Conservation (phyloP, 1,140 invertebrate genomes). For the Ylistrum balloti region DNA sequence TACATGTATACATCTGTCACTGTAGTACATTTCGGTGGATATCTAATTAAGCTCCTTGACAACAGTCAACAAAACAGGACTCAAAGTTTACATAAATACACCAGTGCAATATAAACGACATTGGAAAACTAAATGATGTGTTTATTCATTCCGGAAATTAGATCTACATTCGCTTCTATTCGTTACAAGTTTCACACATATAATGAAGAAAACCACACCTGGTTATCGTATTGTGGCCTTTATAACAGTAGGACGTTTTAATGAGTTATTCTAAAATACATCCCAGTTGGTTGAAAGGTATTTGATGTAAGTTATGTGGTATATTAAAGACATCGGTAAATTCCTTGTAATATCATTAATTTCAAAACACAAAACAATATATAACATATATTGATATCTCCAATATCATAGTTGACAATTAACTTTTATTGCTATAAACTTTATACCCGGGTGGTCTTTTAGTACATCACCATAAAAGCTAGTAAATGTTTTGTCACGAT, state of each 20-base stretch:
- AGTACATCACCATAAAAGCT: too few species aligned
- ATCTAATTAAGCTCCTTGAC: not conserved
- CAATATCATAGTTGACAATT: too few species aligned
- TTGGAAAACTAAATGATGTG: not conserved
- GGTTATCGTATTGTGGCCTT: not conserved
- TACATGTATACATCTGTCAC: not conserved
- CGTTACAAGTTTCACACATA: not conserved
- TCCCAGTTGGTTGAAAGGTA: not conserved
- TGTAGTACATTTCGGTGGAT: not conserved
- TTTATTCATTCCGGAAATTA: conserved; percentile 2
- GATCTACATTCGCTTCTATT: not conserved
- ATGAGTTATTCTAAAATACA: not conserved
- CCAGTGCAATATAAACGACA: not conserved
- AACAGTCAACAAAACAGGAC: not conserved
- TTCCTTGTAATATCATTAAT: too few species aligned
- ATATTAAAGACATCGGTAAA: too few species aligned
- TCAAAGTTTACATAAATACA: not conserved
- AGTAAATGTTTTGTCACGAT: too few species aligned
- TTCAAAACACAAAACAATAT: too few species aligned
- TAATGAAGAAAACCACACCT: not conserved
- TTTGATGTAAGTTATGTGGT: too few species aligned
- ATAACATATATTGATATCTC: too few species aligned
- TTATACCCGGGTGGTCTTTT: too few species aligned
- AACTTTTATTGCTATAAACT: too few species aligned
- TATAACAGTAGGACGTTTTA: not conserved